Conservation (phyloP, 2,888 invertebrate species). For the Phyllotreta striolata region DNA sequence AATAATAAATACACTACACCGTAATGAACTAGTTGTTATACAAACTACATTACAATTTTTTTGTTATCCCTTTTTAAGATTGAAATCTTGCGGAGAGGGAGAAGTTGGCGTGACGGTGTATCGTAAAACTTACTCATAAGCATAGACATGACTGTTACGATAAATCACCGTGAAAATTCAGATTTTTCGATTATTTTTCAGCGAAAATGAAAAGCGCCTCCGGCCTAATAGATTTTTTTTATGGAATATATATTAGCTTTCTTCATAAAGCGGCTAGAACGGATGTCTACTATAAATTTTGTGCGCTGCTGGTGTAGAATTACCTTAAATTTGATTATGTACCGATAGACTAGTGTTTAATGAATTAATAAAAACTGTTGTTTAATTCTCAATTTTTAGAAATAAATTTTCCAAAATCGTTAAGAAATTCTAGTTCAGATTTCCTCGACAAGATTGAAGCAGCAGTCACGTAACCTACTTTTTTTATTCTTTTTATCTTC, state of each 20-base stretch:
- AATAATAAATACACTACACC: slow-evolving; percentile 29
- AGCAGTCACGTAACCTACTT: neutral
- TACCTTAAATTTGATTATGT: no score
- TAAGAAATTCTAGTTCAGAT: no score
- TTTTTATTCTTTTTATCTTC: slow-evolving; percentile 1
- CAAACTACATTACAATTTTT: slow-evolving; percentile 38
- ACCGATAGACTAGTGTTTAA: neutral
- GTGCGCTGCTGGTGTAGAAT: neutral
- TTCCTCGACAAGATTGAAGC: no score
- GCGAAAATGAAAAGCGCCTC: slow-evolving; percentile 23
- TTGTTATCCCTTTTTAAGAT: slow-evolving; percentile 33
- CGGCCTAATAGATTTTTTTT: slow-evolving; percentile 27
- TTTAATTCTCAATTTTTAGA: neutral
- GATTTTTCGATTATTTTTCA: slow-evolving; percentile 30
- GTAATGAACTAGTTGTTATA: slow-evolving; percentile 37
- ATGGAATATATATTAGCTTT: slow-evolving; percentile 22
- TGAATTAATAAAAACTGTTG: neutral
- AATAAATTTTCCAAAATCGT: no score
- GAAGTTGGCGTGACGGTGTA: slow-evolving; percentile 34
- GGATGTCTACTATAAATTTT: slow-evolving; percentile 5
- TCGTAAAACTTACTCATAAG: slow-evolving; percentile 37
- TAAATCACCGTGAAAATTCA: slow-evolving; percentile 38
- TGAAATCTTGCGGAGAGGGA: slow-evolving; percentile 29
- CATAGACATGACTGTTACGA: slow-evolving; percentile 37
- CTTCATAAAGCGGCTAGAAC: slow-evolving; percentile 3